phyloP scores from a whole-genome alignment of 2,113 vertebrate genomes.

The Spizaetus ornatus region DNA sequence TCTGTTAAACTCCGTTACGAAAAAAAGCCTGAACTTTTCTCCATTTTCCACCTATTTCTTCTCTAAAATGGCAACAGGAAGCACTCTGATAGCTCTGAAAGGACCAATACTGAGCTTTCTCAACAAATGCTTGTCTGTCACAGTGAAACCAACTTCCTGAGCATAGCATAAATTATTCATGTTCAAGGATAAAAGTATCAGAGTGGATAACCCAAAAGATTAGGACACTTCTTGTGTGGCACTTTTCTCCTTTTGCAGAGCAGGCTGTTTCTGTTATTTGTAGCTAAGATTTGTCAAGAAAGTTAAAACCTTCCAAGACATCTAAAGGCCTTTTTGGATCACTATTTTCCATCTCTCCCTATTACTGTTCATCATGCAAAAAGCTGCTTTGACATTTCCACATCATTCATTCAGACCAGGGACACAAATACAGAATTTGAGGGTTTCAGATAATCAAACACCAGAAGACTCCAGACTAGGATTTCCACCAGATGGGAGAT shows the following conservation, averaged over 20 bases:
- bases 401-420: neutral
- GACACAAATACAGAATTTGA: neutral
- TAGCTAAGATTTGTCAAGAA: neutral
- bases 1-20: neutral
- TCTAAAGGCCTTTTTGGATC: neutral
- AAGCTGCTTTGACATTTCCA: neutral
- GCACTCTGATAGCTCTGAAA: neutral
- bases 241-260: neutral
- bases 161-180: constrained; percentile 37
- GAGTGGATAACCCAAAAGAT: constrained; percentile 4
- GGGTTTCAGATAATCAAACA: neutral
- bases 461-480: neutral
- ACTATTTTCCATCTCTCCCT: neutral
- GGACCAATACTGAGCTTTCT: neutral
- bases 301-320: neutral
- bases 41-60: neutral
- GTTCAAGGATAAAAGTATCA: constrained; percentile 24
- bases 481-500: neutral
- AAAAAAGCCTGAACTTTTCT: neutral
- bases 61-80: constrained; percentile 23
- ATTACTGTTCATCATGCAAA: neutral
- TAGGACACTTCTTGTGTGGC: neutral
- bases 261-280: neutral
- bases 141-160: constrained; percentile 7
- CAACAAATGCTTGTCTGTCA: constrained; percentile 18